A percentile compares a stretch with the other conserved stretches of the same genome.
These are phyloP conservation scores for Bembecia ichneumoniformis DNA, from an alignment of 2,888 invertebrate genomes.

Conservation along the genomic window DNA sequence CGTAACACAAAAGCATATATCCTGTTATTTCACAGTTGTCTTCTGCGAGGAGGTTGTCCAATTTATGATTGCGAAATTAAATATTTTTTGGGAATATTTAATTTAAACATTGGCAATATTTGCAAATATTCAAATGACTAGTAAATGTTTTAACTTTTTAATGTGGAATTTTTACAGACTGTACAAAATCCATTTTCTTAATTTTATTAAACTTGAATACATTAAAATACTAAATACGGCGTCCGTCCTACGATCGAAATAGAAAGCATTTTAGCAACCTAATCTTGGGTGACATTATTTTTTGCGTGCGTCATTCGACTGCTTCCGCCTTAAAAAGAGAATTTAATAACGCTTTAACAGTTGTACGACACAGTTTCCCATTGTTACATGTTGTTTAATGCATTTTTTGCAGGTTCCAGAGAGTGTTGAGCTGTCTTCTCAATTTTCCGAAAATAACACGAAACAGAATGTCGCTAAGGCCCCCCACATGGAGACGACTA, in stretches of 20 bases:
- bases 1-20: too few relatives aligned
- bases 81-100: too few relatives aligned
- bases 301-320: conserved; percentile 23
- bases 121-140: too few relatives aligned
- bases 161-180: too few relatives aligned
- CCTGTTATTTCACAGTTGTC: too few relatives aligned
- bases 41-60: too few relatives aligned
- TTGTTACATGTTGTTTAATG: not conserved
- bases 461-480: conserved; percentile 37
- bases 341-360: conserved; percentile 25
- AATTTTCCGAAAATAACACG: conserved; percentile 42
- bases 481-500: conserved; percentile 29
- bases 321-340: conserved; percentile 22
- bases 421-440: conserved; percentile 47
- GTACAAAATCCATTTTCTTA: too few relatives aligned
- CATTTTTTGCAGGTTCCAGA: conserved; percentile 52
- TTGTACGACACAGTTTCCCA: conserved; percentile 9
- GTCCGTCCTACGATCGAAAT: conserved; percentile 12
- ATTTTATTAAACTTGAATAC: too few relatives aligned
- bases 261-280: conserved; percentile 12
- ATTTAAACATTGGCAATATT: too few relatives aligned
- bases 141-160: too few relatives aligned
- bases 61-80: too few relatives aligned
- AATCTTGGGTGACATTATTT: conserved; percentile 30
- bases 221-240: not conserved